Evolutionary conservation across 2,113 vertebrate genomes (phyloP).

Genomic region (Pyrgilauda ruficollis): DNA sequence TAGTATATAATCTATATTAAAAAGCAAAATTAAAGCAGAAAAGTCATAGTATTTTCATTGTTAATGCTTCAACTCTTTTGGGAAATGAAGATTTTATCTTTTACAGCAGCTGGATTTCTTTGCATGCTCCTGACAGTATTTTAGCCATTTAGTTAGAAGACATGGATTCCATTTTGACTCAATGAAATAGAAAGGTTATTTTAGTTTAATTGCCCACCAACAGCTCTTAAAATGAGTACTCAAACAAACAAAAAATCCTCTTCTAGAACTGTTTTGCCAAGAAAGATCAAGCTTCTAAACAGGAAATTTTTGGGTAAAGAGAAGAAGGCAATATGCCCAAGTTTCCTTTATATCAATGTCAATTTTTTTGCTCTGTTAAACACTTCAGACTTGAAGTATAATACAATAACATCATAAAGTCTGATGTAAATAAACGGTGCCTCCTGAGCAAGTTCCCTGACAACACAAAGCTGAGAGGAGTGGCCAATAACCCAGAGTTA

Average conservation of each 20-base stretch:
- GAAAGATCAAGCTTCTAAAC: neutral
- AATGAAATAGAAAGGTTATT: neutral
- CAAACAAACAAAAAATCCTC: neutral
- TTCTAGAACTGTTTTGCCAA: neutral
- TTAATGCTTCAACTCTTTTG: neutral
- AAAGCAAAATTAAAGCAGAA: neutral
- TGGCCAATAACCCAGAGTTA: rapidly evolving
- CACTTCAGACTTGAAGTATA: neutral
- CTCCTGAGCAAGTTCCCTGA: neutral
- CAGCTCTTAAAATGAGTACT: neutral
- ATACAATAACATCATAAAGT: neutral
- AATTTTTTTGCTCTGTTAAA: neutral
- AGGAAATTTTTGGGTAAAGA: neutral
- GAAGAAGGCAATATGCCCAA: neutral
- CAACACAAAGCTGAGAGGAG: neutral
- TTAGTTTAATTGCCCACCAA: neutral
- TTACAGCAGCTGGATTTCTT: neutral
- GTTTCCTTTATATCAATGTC: neutral
- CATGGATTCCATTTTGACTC: neutral
- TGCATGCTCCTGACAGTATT: neutral
- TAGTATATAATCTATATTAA: neutral
- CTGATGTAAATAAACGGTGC: neutral
- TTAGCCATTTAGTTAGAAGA: neutral
- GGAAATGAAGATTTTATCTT: neutral
- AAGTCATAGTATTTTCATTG: neutral